phyloP scores from a whole-genome alignment of 2,797 vertebrate species.

The Oreonectes daqikongensis region DNA sequence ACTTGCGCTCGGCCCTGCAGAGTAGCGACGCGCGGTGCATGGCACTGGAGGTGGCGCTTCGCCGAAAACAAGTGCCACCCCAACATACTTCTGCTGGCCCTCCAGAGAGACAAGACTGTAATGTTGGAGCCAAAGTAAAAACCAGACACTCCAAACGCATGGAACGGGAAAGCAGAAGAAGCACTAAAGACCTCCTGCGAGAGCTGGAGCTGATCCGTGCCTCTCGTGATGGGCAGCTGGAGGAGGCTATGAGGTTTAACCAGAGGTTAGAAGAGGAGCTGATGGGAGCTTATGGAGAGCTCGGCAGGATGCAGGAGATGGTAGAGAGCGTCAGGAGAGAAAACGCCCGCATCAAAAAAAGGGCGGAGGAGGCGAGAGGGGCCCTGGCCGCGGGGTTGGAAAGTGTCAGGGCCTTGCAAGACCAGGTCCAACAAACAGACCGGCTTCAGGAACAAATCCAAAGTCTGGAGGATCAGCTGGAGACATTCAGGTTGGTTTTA shows the following conservation, averaged over 20 bases:
- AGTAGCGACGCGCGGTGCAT: conserved; percentile 80
- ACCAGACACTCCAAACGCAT: not conserved
- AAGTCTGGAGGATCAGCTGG: conserved; percentile 70
- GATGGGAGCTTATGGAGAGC: conserved; percentile 67
- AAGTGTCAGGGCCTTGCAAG: conserved; percentile 75
- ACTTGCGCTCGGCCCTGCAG: conserved; percentile 78
- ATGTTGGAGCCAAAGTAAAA: conserved; percentile 33
- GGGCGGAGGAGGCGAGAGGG: conserved; percentile 74
- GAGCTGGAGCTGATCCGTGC: conserved; percentile 79
- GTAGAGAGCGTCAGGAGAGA: conserved; percentile 69
- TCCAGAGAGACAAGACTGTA: conserved; percentile 36
- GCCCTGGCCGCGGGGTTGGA: conserved; percentile 73
- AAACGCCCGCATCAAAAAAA: conserved; percentile 73
- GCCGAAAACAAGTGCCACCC: conserved; percentile 51
- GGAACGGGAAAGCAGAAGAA: conserved; percentile 49
- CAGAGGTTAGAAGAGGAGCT: conserved; percentile 76
- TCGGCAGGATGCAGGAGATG: conserved; percentile 64
- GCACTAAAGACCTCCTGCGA: conserved; percentile 69
- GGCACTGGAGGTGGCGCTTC: conserved; percentile 76
- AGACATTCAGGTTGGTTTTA: conserved; percentile 65
- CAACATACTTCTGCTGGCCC: conserved; percentile 19
- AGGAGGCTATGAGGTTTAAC: conserved; percentile 78
- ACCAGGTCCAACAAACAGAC: conserved; percentile 69
- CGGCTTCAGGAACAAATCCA: conserved; percentile 68
- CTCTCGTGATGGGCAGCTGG: conserved; percentile 78